These are phyloP conservation scores for Megalops atlanticus DNA, from an alignment of 2,113 vertebrate species.

Conservation along the genomic window DNA sequence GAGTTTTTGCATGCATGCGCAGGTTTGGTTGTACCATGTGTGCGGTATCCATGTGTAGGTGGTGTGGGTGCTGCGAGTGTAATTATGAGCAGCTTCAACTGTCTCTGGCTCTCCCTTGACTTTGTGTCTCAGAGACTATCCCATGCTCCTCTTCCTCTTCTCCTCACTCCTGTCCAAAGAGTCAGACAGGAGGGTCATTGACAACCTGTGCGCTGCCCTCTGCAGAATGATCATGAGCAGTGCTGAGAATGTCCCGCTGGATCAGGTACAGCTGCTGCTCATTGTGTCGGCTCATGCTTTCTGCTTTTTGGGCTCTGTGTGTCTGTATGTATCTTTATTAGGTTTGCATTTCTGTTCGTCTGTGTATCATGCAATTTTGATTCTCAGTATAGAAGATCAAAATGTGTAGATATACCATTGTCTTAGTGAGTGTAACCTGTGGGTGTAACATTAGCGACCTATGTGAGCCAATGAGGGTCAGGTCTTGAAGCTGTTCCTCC, in stretches of 20 bases:
- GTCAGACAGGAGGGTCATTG: slow-evolving; percentile 72
- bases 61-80: too few relatives aligned
- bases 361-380: not conserved
- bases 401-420: not conserved
- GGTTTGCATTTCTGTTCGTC: not conserved
- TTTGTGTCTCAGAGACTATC: slow-evolving; percentile 70
- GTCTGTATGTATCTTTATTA: too few relatives aligned
- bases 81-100: too few relatives aligned
- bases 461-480: not conserved
- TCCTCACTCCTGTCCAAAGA: slow-evolving; percentile 77
- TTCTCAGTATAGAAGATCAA: not conserved
- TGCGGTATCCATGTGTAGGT: not conserved
- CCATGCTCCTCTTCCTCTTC: slow-evolving; percentile 78
- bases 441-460: too few relatives aligned
- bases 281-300: not conserved
- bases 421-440: too few relatives aligned
- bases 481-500: not conserved
- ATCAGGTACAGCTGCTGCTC: slow-evolving; percentile 69
- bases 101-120: slow-evolving; percentile 51
- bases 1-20: not conserved
- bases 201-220: slow-evolving; percentile 86
- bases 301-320: not conserved
- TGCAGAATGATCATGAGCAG: slow-evolving; percentile 80
- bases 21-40: not conserved
- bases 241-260: slow-evolving; percentile 67